A percentile compares a stretch with the other conserved stretches of the same genome.
Evolutionary conservation across 2,113 vertebrate species (phyloP).

Genomic region (Isichthys henryi): DNA sequence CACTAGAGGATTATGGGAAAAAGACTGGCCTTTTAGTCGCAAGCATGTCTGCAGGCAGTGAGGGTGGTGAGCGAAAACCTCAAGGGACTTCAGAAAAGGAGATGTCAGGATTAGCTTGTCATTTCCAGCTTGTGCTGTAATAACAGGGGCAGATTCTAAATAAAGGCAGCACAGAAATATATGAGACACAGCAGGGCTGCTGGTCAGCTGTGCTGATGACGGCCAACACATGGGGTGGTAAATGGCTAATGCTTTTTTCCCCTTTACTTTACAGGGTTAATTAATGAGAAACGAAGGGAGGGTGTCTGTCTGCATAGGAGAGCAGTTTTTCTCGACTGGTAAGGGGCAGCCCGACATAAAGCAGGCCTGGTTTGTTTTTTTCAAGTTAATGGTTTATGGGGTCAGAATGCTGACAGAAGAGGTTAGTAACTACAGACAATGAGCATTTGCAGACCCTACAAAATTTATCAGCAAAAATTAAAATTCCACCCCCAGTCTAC

Average conservation of each 20-base stretch:
- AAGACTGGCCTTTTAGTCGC: neutral
- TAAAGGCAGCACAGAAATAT: neutral
- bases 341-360: neutral
- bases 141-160: neutral
- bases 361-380: neutral
- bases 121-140: neutral
- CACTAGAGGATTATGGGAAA: neutral
- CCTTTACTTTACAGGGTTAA: neutral
- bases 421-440: neutral
- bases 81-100: neutral
- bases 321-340: neutral
- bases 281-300: slow-evolving; percentile 10
- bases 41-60: too few relatives aligned
- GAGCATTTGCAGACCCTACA: neutral
- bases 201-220: neutral
- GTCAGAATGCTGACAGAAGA: neutral
- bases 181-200: neutral
- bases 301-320: neutral
- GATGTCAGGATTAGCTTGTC: neutral
- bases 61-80: too few relatives aligned
- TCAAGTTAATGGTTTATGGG: slow-evolving; percentile 1
- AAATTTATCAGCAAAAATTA: neutral
- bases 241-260: neutral
- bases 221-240: neutral
- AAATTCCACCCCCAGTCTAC: neutral